Conservation (phyloP, 1,140 invertebrate species). For the Cotesia chilonis region DNA sequence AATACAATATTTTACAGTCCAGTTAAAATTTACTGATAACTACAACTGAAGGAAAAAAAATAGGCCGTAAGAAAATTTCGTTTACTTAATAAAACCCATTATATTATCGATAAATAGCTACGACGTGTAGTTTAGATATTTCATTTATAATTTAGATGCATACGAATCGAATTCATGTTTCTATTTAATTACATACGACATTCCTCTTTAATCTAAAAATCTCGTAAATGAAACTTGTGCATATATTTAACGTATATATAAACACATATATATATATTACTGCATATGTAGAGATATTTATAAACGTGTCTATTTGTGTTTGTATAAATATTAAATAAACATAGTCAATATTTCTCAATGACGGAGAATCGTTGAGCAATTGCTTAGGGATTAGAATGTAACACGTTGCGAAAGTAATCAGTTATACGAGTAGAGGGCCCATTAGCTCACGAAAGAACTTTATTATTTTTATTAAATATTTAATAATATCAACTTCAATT, state of each 20-base stretch:
- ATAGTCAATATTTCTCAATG: constrained; percentile 15
- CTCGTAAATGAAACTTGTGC: constrained; percentile 15
- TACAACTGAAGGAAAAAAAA: not conserved
- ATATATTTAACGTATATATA: not conserved
- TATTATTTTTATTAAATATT: not conserved
- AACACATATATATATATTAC: too few species aligned
- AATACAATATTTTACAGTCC: too few species aligned
- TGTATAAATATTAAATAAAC: too few species aligned
- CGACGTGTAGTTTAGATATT: not conserved
- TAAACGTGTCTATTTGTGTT: too few species aligned
- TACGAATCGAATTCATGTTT: not conserved
- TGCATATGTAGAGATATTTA: too few species aligned
- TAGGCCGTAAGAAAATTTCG: not conserved
- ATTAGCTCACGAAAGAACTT: not conserved
- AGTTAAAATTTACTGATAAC: too few species aligned
- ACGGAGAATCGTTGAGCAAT: constrained; percentile 20
- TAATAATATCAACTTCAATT: too few species aligned
- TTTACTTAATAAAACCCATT: too few species aligned
- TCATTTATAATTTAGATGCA: not conserved
- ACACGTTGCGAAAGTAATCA: constrained; percentile 22
- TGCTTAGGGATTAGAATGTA: constrained; percentile 25
- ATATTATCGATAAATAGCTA: not conserved
- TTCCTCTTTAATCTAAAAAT: constrained; percentile 16
- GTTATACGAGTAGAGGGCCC: not conserved
- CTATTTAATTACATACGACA: too few species aligned